phyloP scores from a whole-genome alignment of 2,888 invertebrate species.

The Hesperia comma region DNA sequence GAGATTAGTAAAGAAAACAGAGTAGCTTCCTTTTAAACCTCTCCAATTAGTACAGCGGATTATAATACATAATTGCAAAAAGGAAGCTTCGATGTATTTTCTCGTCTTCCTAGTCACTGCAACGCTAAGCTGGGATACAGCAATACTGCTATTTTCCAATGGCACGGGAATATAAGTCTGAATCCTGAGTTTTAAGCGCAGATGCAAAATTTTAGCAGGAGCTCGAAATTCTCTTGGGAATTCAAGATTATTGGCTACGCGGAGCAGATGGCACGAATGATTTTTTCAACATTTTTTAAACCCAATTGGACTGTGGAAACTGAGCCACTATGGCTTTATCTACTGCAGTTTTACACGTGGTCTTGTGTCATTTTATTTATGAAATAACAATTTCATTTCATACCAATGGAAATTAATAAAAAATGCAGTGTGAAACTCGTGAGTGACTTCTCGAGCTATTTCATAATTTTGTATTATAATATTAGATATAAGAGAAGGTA shows the following conservation, averaged over 20 bases:
- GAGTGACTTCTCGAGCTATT: no score
- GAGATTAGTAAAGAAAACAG: neutral
- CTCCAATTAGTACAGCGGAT: neutral
- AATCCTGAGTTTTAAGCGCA: slow-evolving; percentile 19
- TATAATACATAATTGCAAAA: neutral
- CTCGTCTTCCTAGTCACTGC: neutral
- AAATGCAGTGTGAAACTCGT: no score
- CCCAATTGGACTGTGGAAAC: neutral
- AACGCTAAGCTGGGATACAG: neutral
- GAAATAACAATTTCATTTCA: no score
- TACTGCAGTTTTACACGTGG: neutral
- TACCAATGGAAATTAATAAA: no score
- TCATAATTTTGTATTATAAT: no score
- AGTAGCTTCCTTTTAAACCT: neutral
- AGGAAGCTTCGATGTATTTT: neutral
- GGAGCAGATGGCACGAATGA: slow-evolving; percentile 23
- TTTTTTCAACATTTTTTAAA: slow-evolving; percentile 9
- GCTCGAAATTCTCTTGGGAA: slow-evolving; percentile 8
- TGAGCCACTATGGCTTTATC: neutral
- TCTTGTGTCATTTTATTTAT: no score
- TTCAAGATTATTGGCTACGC: slow-evolving; percentile 22
- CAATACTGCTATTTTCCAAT: slow-evolving; percentile 10
- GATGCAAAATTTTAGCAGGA: slow-evolving; percentile 24
- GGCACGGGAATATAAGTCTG: slow-evolving; percentile 3
- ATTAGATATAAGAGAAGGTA: no score